Conservation (phyloP, 1,140 invertebrate genomes). For the Latrodectus geometricus region DNA sequence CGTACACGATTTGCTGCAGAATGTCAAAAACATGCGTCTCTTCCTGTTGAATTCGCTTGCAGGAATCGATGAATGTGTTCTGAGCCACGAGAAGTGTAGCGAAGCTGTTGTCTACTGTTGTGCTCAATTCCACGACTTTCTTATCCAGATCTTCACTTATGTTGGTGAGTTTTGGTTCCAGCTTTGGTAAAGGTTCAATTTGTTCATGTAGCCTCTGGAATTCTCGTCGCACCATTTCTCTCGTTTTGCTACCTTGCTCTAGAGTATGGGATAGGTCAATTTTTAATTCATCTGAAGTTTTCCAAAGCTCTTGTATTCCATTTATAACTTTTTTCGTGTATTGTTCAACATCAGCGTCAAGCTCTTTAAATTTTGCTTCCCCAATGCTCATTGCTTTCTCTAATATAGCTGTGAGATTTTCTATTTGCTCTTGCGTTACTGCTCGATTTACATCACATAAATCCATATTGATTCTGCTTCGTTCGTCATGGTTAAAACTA, state of each 20-base stretch:
- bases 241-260: constrained; percentile 57
- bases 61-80: constrained; percentile 74
- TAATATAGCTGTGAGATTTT: constrained; percentile 52
- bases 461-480: constrained; percentile 16
- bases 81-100: constrained; percentile 73
- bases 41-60: constrained; percentile 74
- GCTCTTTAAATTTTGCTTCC: constrained; percentile 62
- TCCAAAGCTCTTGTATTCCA: constrained; percentile 61
- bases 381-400: constrained; percentile 31
- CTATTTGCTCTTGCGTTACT: constrained; percentile 40
- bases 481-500: constrained; percentile 9
- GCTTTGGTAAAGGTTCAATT: constrained; percentile 46
- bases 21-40: constrained; percentile 74
- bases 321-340: constrained; percentile 62
- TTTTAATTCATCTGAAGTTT: constrained; percentile 45
- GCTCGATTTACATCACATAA: constrained; percentile 3
- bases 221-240: constrained; percentile 51
- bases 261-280: constrained; percentile 21
- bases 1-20: constrained; percentile 73
- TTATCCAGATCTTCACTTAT: constrained; percentile 65
- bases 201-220: constrained; percentile 54
- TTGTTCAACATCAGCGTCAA: constrained; percentile 62
- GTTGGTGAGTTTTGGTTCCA: constrained; percentile 31
- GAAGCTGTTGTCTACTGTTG: constrained; percentile 69
- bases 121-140: constrained; percentile 65